Evolutionary conservation across 2,113 vertebrate species (phyloP).

Genomic region (Perca schrenkii): DNA sequence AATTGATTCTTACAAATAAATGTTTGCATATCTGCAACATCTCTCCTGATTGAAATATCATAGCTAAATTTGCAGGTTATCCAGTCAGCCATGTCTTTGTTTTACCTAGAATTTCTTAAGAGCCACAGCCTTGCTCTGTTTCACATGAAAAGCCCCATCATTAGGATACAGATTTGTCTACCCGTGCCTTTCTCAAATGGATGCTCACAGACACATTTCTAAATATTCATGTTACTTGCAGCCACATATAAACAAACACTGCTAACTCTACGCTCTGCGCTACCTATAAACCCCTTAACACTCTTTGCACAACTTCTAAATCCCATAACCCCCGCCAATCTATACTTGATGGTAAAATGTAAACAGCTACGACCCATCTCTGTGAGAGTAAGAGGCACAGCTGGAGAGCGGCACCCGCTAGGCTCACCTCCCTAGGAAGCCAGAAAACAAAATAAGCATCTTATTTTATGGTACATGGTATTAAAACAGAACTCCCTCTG

Average conservation of each 20-base stretch:
- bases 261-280: background rate
- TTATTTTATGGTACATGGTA: constrained; percentile 41
- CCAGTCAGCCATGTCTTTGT: background rate
- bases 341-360: constrained; percentile 52
- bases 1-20: too few relatives aligned
- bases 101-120: constrained; percentile 32
- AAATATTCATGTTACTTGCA: constrained; percentile 67
- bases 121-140: constrained; percentile 33
- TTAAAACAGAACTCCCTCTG: constrained; percentile 39
- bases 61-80: constrained; percentile 12
- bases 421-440: constrained; percentile 17
- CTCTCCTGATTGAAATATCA: background rate
- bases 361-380: constrained; percentile 39
- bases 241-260: constrained; percentile 26
- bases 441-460: constrained; percentile 41
- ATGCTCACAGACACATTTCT: constrained; percentile 61
- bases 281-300: constrained; percentile 39
- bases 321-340: constrained; percentile 55
- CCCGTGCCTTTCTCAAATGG: constrained; percentile 50
- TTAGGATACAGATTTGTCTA: constrained; percentile 37
- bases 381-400: constrained; percentile 24
- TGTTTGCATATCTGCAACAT: too few relatives aligned
- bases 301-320: constrained; percentile 50
- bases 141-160: constrained; percentile 44
- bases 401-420: constrained; percentile 15